These are phyloP conservation scores for Galeopsomyia nigrocyanea DNA, from an alignment of 2,888 invertebrate species.

Conservation along the genomic window DNA sequence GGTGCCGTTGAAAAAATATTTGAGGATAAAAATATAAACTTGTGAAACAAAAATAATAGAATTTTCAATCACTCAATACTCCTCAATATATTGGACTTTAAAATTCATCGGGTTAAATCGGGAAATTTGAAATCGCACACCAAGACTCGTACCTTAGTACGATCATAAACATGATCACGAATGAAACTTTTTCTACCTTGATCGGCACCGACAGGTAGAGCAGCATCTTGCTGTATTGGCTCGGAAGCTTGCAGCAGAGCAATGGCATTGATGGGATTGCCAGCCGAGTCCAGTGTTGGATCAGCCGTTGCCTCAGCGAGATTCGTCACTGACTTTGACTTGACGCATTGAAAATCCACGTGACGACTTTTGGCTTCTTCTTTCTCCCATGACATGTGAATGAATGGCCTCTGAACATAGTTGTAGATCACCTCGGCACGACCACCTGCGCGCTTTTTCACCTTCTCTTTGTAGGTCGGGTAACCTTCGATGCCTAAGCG, in stretches of 20 bases:
- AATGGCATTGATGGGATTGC: constrained; percentile 68
- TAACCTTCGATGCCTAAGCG: constrained; percentile 99
- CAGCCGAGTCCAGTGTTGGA: constrained; percentile 79
- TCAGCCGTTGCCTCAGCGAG: constrained; percentile 95
- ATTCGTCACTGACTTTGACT: constrained; percentile 97
- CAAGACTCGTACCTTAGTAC: too few relatives aligned
- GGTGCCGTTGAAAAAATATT: too few relatives aligned
- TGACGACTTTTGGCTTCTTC: constrained; percentile 99
- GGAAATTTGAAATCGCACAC: too few relatives aligned
- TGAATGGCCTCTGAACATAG: constrained; percentile 98
- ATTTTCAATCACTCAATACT: too few relatives aligned
- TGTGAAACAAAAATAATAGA: too few relatives aligned
- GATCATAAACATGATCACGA: too few relatives aligned
- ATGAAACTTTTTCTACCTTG: constrained; percentile 45
- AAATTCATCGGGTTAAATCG: too few relatives aligned
- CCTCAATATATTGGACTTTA: too few relatives aligned
- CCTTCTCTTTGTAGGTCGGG: constrained; percentile 99
- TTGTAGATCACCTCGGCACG: constrained; percentile 98
- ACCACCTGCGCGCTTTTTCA: constrained; percentile 94
- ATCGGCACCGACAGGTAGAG: constrained; percentile 60
- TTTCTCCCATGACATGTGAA: constrained; percentile 99
- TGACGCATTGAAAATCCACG: constrained; percentile 99
- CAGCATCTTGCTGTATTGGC: constrained; percentile 56
- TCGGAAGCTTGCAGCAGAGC: constrained; percentile 66
- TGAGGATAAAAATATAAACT: too few relatives aligned